Base-by-base conservation (phyloP, 2,888 invertebrate species). In the Drosophila anceps region DNA sequence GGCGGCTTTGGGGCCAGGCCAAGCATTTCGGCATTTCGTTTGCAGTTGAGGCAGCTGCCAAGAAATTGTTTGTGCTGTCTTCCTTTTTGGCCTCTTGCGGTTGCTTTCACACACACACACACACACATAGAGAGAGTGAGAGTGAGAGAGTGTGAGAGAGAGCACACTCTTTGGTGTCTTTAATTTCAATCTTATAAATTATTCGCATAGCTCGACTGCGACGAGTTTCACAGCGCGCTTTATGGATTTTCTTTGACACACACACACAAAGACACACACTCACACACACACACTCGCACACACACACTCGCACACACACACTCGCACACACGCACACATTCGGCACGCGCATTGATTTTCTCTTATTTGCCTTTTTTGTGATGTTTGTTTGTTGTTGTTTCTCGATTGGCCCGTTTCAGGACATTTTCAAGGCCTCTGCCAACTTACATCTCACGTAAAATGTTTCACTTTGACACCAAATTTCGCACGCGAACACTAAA, bases 281-380 rank as follows among this genome's bases (percentile, higher is more conserved):
- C 48, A 37, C n/a, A 60, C 10, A 44, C 33, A 37, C 29, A 54
- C 51, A 20, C 44, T 18, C 37, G n/a, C 60, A 55, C 48, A 66
- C 66, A 41, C 27, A 33, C 35, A 46, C 33, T 12, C 35, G 29
- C 33, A 41, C 46, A 33, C n/a, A n/a, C n/a, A n/a, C n/a, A n/a
- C n/a, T n/a, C n/a, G n/a, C n/a, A n/a, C n/a, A n/a, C 50, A 60
- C 50, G 46, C 43, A 65, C 58, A 65, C 37, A 65, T 66, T 59
- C 60, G 57, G 44, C 55, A 84, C 75, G 78, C 79, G 81, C 86
- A 84, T 84, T 84, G 84, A 84, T 84, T 84, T 84, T 84, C 84
- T 74, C 73, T 69, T 72, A 69, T 81, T 82, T 75, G 37, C 68
- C 63, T 46, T 61, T 65, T 59, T 44, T 54, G 27, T 24, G 51